Conservation (phyloP, 35 echinoderm and acorn worm species). For the Anneissia japonica region DNA sequence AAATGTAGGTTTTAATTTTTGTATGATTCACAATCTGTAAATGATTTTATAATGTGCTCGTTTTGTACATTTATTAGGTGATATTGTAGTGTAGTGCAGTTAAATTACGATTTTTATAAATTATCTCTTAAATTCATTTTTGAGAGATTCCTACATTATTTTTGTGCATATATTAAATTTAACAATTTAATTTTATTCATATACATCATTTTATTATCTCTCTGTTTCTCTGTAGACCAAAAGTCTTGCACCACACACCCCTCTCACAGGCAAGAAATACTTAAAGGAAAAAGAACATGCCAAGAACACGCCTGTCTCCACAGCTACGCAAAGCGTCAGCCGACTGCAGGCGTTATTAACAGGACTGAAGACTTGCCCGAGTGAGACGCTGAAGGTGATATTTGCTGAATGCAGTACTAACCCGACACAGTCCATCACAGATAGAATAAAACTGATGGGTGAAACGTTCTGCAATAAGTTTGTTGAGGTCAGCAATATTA, state of each 20-base stretch:
- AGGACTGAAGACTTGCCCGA: constrained; percentile 65
- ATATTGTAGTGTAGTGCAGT: too few species aligned
- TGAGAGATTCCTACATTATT: too few species aligned
- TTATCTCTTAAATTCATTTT: too few species aligned
- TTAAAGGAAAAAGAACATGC: constrained; percentile 82
- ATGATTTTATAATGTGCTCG: too few species aligned
- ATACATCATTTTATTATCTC: not conserved
- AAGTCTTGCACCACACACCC: constrained; percentile 66
- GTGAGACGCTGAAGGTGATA: constrained; percentile 46
- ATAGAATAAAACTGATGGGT: constrained; percentile 77
- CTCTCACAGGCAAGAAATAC: constrained; percentile 76
- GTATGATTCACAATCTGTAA: too few species aligned
- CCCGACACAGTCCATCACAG: constrained; percentile 47
- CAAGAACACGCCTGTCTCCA: constrained; percentile 76
- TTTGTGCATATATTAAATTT: too few species aligned
- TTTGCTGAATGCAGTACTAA: constrained; percentile 69
- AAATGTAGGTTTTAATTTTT: too few species aligned
- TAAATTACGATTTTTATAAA: too few species aligned
- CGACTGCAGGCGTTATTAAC: constrained; percentile 76
- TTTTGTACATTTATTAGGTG: too few species aligned
- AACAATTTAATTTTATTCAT: not conserved
- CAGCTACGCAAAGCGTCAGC: constrained; percentile 90
- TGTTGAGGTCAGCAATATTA: constrained; percentile 70
- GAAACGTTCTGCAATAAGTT: constrained; percentile 81
- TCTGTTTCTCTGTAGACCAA: constrained; percentile 11